Base-by-base conservation (phyloP, 92 coral and sea anemone genomes). In the Parazoanthus atlanticus region DNA sequence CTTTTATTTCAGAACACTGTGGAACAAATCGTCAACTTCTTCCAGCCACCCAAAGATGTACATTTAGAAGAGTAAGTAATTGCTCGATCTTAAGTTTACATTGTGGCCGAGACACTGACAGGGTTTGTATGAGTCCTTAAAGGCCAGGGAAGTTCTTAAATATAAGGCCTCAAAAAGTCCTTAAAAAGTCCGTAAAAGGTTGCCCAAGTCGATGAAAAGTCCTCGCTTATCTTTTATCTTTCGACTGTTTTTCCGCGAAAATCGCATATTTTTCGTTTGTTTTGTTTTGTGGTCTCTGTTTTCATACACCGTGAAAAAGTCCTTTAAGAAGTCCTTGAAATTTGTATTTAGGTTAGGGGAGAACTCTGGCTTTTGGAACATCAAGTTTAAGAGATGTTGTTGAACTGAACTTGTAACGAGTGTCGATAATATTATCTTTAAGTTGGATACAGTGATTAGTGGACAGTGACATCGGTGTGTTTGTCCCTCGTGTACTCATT, bases 31-130 rank as follows among this genome's bases (percentile, higher is more conserved):
- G 81, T 97, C 74, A 92, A 91, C 8, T 97, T 97, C 88, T 97
- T 97, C 85, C 86, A 93, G 76, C 98, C 98, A 75, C 99, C 99
- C 77, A 90, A 97, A 78, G 97, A 96, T 77, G 98, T 97, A 8
- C 94, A 91, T 74, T 92, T 97, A 21, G 91, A 95, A 75, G 97
- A 95, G 99, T 97, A 78, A 92, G 99, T 97, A 52, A 21, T 29
- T 58, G 41, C 12, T 46, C 29, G 26, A 2, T 65, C 41, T 8
- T 56, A 32, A 46, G 12, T 10, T 46, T 21, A 31, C 13, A 1
- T 43, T 52, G 41, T 74, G 38, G 32, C 25, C 17, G 11, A 15
- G 19, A 15, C 58, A 52, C 2, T 52, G 19, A 2, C 21, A 52
- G 19, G 58, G 58, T 52, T 52, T 16, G 0, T 13, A 13, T 2